These are phyloP conservation scores for Bovichtus variegatus DNA, from an alignment of 2,797 vertebrate genomes.

Conservation along the genomic window DNA sequence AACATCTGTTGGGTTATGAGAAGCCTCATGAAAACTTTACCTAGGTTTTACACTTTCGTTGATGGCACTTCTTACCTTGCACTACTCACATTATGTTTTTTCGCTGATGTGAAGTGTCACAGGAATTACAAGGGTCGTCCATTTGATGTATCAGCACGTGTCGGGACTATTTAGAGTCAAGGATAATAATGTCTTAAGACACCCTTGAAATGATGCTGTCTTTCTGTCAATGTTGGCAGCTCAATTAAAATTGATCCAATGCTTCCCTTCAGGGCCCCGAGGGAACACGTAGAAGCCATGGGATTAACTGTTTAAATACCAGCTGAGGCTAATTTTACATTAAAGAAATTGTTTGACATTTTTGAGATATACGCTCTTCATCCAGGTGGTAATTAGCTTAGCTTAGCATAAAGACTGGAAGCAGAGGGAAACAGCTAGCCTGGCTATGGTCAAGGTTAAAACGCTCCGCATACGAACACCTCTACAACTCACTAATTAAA, in stretches of 20 bases:
- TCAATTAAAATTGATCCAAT: conserved; percentile 46
- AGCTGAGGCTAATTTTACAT: neutral
- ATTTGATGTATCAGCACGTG: neutral
- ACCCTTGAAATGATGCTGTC: conserved; percentile 34
- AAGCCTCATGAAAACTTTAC: neutral
- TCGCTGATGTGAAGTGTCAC: neutral
- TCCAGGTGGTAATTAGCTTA: neutral
- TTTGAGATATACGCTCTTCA: no score
- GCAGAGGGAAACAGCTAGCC: neutral
- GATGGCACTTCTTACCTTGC: neutral
- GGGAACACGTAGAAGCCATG: conserved; percentile 1
- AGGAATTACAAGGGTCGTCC: neutral
- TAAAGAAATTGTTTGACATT: neutral
- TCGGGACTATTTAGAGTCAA: neutral
- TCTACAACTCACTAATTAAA: neutral
- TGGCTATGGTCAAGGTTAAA: neutral
- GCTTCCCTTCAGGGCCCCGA: conserved; percentile 22
- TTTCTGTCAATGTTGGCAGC: conserved; percentile 45
- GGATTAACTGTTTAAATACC: conserved; percentile 29
- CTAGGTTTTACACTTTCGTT: neutral
- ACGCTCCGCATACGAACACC: no score
- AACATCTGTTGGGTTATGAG: neutral
- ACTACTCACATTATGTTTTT: neutral
- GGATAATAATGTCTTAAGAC: conserved; percentile 18
- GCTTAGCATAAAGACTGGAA: neutral